Evolutionary conservation across 2,888 invertebrate genomes (phyloP).

Genomic region (Drosophila kanekoi): DNA sequence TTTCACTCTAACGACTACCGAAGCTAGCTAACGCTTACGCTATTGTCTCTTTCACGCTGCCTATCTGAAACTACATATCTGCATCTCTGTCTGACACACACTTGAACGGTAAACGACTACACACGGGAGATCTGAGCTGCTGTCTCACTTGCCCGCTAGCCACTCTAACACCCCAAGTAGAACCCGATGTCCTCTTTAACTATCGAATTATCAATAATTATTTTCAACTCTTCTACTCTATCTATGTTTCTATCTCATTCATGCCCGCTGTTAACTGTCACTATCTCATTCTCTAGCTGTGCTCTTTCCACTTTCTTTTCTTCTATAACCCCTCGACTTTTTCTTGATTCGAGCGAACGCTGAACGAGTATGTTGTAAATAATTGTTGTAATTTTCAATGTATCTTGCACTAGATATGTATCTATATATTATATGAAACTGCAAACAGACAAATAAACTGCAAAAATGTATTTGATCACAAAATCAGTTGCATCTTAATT

Average conservation of each 20-base stretch:
- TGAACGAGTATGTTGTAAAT: conserved; percentile 81
- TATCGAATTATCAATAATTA: conserved; percentile 6
- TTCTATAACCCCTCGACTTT: conserved; percentile 35
- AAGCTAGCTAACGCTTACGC: conserved; percentile 57
- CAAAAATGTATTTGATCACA: conserved; percentile 82
- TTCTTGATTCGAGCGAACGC: conserved; percentile 53
- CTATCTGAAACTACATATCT: conserved; percentile 36
- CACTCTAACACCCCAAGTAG: conserved; percentile 4
- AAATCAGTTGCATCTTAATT: conserved; percentile 3
- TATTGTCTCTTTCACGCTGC: conserved; percentile 32
- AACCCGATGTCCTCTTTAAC: conserved; percentile 5
- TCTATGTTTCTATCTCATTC: conserved; percentile 9
- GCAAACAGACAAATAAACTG: conserved; percentile 83
- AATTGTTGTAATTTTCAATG: conserved; percentile 71
- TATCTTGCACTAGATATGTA: conserved; percentile 53
- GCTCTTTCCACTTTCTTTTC: conserved; percentile 15
- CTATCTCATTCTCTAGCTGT: conserved; percentile 8
- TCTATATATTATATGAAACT: conserved; percentile 74
- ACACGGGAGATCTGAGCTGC: conserved; percentile 65
- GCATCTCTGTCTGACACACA: conserved; percentile 25
- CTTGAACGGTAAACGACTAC: conserved; percentile 37
- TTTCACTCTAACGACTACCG: conserved; percentile 56
- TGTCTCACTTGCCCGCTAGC: conserved; percentile 58
- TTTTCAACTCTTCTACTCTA: conserved; percentile 2
- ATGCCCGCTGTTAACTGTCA: conserved; percentile 24